These are phyloP conservation scores for Eilema depressum DNA, from an alignment of 2,888 invertebrate genomes.

Conservation along the genomic window DNA sequence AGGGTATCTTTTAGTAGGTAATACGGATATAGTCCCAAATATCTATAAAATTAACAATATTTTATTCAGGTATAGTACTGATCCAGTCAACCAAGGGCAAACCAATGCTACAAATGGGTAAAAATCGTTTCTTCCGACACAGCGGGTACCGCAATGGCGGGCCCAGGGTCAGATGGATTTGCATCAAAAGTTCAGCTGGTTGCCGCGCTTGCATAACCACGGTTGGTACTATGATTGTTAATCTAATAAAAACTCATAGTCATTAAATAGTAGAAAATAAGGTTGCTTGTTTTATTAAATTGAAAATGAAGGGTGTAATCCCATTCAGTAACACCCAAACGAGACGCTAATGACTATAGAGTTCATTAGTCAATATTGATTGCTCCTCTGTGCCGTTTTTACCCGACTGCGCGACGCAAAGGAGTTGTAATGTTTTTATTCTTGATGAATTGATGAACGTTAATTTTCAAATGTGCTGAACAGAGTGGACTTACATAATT, in stretches of 20 bases:
- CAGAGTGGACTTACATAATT: too few species aligned
- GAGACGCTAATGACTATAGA: not conserved
- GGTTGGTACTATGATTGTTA: not conserved
- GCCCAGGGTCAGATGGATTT: not conserved
- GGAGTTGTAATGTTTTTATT: too few species aligned
- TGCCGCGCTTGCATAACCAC: not conserved
- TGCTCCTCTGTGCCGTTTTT: too few species aligned
- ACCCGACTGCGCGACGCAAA: too few species aligned
- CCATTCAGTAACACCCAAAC: too few species aligned
- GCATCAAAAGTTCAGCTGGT: not conserved
- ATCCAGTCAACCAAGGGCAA: conserved; percentile 43
- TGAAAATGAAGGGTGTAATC: too few species aligned
- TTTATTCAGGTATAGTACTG: not conserved
- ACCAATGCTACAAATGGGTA: conserved; percentile 47
- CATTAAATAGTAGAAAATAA: not conserved
- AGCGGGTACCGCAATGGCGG: conserved; percentile 31
- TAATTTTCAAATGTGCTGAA: too few species aligned
- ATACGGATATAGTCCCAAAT: not conserved
- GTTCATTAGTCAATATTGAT: too few species aligned
- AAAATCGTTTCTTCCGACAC: conserved; percentile 44
- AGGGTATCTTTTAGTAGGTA: not conserved
- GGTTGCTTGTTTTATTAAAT: not conserved
- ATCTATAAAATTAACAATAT: not conserved
- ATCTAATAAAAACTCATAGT: not conserved
- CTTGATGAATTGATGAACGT: too few species aligned